Evolutionary conservation across 2,888 invertebrate genomes (phyloP), one percentile per base, ranked within the genome.

Genomic region (Drosophila multiciliata): DNA sequence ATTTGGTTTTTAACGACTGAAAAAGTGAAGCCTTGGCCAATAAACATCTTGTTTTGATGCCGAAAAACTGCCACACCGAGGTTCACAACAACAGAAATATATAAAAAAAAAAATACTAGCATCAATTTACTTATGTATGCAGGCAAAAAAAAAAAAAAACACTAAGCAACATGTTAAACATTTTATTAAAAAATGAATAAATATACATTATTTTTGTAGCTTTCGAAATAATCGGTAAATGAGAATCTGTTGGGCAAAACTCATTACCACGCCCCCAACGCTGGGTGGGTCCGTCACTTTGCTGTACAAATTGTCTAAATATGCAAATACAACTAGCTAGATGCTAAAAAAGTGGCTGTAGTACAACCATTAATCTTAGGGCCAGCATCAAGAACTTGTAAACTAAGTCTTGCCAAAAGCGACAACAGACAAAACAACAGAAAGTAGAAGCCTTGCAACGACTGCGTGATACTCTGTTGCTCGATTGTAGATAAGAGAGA

Each of bases 11-110:
- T 32, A 73, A 81, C 52, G 73, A 66, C 53, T 61, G 40, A 40
- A 59, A 62, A 66, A 69, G 33, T 62, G 58, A 58, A 52, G 55
- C 29, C 59, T 23, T 42, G 52, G 20, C 23, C 33, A 63, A 80
- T 83, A 84, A 83, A 76, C 86, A 70, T 73, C 53, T 75, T 26
- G 72, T 87, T 87, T 89, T 89, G 66, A 82, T 87, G 85, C 49
- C 52, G 58, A 66, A 62, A 69, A 65, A 38, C 33, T 61, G 40
- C 36, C 71, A 61, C 29, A 73, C 45, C 40, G 32, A 67, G 49
- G 49, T 45, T 45, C 15, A 45, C 45, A 66, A 15, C 35, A 45
- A 32, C 20, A 62, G 48, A 61, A 33, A 49, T 4, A n/a, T 17
- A 59, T 23, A 7, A 42, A 62, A 23, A n/a, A n/a, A 49, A 53